phyloP scores from a whole-genome alignment of 2,888 invertebrate species.

The Ypsolopha sequella region DNA sequence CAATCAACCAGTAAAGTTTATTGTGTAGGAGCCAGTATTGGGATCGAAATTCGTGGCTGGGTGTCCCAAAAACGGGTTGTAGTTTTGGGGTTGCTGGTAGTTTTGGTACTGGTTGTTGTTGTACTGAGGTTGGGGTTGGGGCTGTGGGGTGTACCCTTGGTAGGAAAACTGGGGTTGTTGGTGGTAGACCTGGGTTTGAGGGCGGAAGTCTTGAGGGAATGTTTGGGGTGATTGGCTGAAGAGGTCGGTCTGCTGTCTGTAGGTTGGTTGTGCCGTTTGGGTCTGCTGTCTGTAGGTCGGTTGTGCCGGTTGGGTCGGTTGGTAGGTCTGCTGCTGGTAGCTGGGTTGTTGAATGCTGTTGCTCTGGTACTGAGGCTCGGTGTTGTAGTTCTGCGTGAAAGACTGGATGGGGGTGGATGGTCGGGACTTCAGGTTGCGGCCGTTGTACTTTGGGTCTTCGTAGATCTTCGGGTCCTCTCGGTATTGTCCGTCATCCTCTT shows the following conservation, averaged over 20 bases:
- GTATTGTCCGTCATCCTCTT: constrained; percentile 89
- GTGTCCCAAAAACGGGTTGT: constrained; percentile 72
- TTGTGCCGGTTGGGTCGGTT: constrained; percentile 15
- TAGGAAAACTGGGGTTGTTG: constrained; percentile 55
- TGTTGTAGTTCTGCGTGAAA: constrained; percentile 19
- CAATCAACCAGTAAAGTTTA: constrained; percentile 75
- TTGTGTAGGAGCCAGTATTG: constrained; percentile 81
- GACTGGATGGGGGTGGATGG: constrained; percentile 24
- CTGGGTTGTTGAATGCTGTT: constrained; percentile 19
- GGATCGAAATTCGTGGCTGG: constrained; percentile 82
- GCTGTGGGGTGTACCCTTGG: constrained; percentile 45
- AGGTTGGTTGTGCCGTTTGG: constrained; percentile 16
- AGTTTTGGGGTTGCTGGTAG: constrained; percentile 40
- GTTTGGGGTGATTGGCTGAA: constrained; percentile 25
- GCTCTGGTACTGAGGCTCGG: constrained; percentile 18
- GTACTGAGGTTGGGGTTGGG: constrained; percentile 22
- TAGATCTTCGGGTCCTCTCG: constrained; percentile 86
- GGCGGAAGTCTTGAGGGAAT: constrained; percentile 18
- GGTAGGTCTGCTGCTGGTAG: constrained; percentile 11
- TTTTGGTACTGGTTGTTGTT: constrained; percentile 25
- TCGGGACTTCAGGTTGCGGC: constrained; percentile 21
- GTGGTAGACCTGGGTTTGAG: constrained; percentile 54
- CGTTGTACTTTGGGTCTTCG: constrained; percentile 76
- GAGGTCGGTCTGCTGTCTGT: constrained; percentile 30
- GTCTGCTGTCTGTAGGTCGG: constrained; percentile 11